Base-by-base conservation (phyloP, 2,888 invertebrate species). In the Biston stratarius region DNA sequence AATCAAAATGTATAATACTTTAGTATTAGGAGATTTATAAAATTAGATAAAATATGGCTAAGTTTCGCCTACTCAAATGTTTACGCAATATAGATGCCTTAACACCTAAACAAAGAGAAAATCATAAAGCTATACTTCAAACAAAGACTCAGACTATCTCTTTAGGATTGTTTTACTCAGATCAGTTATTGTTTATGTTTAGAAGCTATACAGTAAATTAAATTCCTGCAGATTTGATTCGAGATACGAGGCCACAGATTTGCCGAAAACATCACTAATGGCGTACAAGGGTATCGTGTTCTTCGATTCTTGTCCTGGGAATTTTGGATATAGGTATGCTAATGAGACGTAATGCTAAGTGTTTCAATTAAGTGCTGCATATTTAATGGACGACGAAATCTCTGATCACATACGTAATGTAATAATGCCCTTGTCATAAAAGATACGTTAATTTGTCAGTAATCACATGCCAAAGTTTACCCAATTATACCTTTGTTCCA, bases 281-380 rank as follows among this genome's bases (percentile, higher is more conserved):
- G 56, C 76, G 12, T 91, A 87, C 64, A 75, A 87, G 69, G 82
- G 81, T 48, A 60, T 73, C 40, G 76, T 91, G 7, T 86, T 79
- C 72, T 83, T 86, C 1, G 76, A 86, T 72, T 81, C 83, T 5
- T 92, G 92, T 68, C 89, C 90, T 36, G 90, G 88, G 48, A 84
- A 81, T 66, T 58, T 63, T 38, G 81, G 74, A 45, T 86, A 86
- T 73, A 82, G 79, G 92, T 90, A 82, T 72, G 67, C 64, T 36
- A 45, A 44, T 45, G 52, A 38, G 10, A 15, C 10, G 12, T 12
- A 6, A 33, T 36, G 6, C 33, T 61, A 33, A 51, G 49, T 36
- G 44, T n/a, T 33, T 9, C 44, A 9, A 38, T 38, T 9, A 38
- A 38, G 38, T 38, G 38, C 9, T 9, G 38, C 9, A 8, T 38